phyloP scores from a whole-genome alignment of 2,888 invertebrate genomes.

The Theretra japonica region DNA sequence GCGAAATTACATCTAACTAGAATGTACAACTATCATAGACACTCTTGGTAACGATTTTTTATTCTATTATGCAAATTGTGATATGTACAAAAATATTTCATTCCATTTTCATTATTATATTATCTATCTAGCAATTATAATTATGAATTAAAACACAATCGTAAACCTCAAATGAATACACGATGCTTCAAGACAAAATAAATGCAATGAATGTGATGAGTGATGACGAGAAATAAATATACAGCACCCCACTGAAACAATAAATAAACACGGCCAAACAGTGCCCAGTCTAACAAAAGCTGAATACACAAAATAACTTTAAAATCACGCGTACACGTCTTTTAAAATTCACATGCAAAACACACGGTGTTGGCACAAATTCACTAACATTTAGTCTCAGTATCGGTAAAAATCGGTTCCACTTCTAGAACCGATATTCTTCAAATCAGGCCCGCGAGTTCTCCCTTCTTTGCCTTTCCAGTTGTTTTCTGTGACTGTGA shows the following conservation, averaged over 20 bases:
- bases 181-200: constrained; percentile 35
- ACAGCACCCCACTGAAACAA: constrained; percentile 49
- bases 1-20: constrained; percentile 80
- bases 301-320: constrained; percentile 37
- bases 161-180: constrained; percentile 36
- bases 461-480: constrained; percentile 78
- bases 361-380: constrained; percentile 64
- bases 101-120: constrained; percentile 64
- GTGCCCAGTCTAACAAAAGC: constrained; percentile 33
- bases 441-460: constrained; percentile 79
- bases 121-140: constrained; percentile 57
- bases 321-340: constrained; percentile 45
- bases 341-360: constrained; percentile 47
- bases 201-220: constrained; percentile 39
- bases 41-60: constrained; percentile 77
- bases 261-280: constrained; percentile 35
- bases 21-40: constrained; percentile 69
- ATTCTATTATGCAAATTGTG: constrained; percentile 74
- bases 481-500: constrained; percentile 78
- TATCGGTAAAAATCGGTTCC: constrained; percentile 62
- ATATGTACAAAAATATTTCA: constrained; percentile 84
- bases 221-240: constrained; percentile 35
- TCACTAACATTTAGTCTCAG: constrained; percentile 60
- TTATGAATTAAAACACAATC: constrained; percentile 40
- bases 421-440: constrained; percentile 81